Percentiles rank a stretch among this genome's conserved stretches.
Evolutionary conservation across 2,113 vertebrate species (phyloP).

Genomic region (Lethenteron reissneri): DNA sequence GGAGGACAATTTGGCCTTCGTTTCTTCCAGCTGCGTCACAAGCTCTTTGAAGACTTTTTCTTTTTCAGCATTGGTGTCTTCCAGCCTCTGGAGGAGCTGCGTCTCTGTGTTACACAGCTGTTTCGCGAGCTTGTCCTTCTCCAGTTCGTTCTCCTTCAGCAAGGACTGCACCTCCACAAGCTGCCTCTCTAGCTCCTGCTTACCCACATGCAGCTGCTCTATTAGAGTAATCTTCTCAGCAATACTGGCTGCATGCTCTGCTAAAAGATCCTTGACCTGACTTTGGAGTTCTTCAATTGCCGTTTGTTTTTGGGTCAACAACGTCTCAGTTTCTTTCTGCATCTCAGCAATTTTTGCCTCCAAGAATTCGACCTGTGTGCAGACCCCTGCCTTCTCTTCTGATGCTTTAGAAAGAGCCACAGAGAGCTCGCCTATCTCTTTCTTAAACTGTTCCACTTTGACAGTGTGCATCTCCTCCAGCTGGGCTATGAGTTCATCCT

Average conservation of each 20-base stretch:
- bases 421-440: slow-evolving; percentile 29
- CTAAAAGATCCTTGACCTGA: slow-evolving; percentile 28
- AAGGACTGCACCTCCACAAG: slow-evolving; percentile 1
- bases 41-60: too few species aligned
- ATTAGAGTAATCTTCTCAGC: too few species aligned
- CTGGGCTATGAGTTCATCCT: slow-evolving; percentile 41
- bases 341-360: slow-evolving; percentile 41
- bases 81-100: background rate
- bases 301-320: slow-evolving; percentile 32
- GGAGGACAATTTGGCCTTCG: too few species aligned
- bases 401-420: slow-evolving; percentile 24
- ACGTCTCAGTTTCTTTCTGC: slow-evolving; percentile 40
- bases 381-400: slow-evolving; percentile 39
- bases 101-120: slow-evolving; percentile 3
- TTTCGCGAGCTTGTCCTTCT: background rate
- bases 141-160: background rate
- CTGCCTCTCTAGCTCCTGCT: slow-evolving; percentile 1
- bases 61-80: background rate
- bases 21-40: too few species aligned
- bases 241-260: too few species aligned
- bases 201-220: background rate
- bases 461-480: slow-evolving; percentile 34
- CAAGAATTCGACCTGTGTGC: slow-evolving; percentile 31
- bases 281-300: slow-evolving; percentile 37
- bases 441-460: slow-evolving; percentile 22